A percentile compares a stretch with the other conserved stretches of the same genome.
Conservation (phyloP, 2,888 invertebrate species). For the Cylloceria caligata region DNA sequence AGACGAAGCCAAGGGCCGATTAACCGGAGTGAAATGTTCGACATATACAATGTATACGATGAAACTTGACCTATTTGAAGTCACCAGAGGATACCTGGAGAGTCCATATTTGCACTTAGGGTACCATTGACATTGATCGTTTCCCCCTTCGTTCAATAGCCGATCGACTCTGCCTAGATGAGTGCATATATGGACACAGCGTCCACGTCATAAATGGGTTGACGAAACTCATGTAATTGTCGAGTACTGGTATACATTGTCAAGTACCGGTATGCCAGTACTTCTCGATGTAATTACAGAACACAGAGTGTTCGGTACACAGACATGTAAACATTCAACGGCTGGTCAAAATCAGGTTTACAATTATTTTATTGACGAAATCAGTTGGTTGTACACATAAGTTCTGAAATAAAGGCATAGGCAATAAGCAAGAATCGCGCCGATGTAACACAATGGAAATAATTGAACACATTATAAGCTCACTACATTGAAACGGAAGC, state of each 20-base stretch:
- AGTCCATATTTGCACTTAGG: neutral
- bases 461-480: neutral
- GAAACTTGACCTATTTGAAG: neutral
- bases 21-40: too few relatives aligned
- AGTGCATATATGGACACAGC: neutral
- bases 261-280: too few relatives aligned
- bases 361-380: neutral
- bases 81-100: neutral
- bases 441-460: constrained; percentile 12
- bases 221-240: neutral
- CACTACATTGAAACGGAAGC: neutral
- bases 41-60: too few relatives aligned
- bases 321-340: neutral
- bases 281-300: too few relatives aligned
- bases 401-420: neutral
- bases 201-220: neutral
- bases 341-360: neutral
- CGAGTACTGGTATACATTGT: neutral
- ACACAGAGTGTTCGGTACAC: neutral
- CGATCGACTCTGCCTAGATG: neutral
- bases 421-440: neutral
- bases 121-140: too few relatives aligned
- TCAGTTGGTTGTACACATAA: too few relatives aligned
- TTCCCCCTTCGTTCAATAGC: neutral
- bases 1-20: too few relatives aligned